Base-by-base conservation (phyloP, 1,140 invertebrate species). In the Euwallacea fornicatus region DNA sequence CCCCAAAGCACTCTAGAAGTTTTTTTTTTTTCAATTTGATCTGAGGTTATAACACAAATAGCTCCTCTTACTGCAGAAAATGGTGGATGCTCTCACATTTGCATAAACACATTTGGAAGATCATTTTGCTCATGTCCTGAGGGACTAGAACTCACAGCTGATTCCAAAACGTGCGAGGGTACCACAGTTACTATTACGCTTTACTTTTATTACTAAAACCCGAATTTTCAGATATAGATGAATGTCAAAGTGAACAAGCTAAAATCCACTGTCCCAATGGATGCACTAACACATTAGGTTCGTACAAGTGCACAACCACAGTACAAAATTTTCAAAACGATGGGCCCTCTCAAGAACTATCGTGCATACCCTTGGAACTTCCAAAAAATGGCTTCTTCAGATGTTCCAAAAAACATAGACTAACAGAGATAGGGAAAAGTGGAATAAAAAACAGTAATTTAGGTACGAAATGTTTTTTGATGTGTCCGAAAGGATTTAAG, bases 81-180 rank as follows among this genome's bases (percentile, higher is more conserved):
- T 46, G 55, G 53, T 10, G 76, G 76, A 7, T 77, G 76, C 61
- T 77, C 76, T 2, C 76, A 77, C 61, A 59, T 53, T n/a, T 77
- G 76, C 44, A 72, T 75, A 13, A 76, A 77, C 63, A 66, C 67
- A 11, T 41, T 59, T 62, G 74, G 73, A 50, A 61, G 73, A 42
- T 67, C 69, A 0, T 76, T 75, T 65, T 77, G 76, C 61, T 61
- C 61, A 9, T 77, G 76, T 59, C 76, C 76, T 9, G 66, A 62
- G 66, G 76, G 76, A 53, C 71, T 77, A 74, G 74, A 74, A 42
- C 60, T 77, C 9, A 42, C 58, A n/a, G 46, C 59, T 7, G 72
- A 77, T 66, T 74, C 58, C 46, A 74, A 76, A 66, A 75, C 75
- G 9, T 77, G 76, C 60, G 9, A 44, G 42, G n/a, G 43, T n/a